Conservation (phyloP, 2,888 invertebrate species). For the Plebejus melissa region DNA sequence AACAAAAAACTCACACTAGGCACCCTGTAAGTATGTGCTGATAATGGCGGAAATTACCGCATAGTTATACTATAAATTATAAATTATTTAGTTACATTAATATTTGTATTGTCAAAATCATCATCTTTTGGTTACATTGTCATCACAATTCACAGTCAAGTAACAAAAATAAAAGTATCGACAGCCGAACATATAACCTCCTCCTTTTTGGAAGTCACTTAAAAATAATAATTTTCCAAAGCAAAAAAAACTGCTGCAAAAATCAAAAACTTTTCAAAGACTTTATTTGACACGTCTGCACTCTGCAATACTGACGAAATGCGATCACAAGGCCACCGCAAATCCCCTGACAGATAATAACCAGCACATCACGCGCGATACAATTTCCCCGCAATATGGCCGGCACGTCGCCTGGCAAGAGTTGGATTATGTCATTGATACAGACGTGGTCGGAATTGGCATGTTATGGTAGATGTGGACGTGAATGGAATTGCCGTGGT, state of each 20-base stretch:
- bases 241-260: background rate
- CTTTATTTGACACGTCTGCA: background rate
- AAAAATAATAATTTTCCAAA: too few species aligned
- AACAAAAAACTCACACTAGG: too few species aligned
- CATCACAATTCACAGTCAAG: too few species aligned
- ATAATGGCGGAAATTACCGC: too few species aligned
- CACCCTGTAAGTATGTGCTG: too few species aligned
- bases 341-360: background rate
- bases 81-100: too few species aligned
- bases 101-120: too few species aligned
- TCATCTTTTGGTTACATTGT: too few species aligned
- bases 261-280: background rate
- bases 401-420: conserved; percentile 11
- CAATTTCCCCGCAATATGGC: conserved; percentile 20
- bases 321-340: conserved; percentile 21
- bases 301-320: conserved; percentile 14
- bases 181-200: too few species aligned
- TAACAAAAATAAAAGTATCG: too few species aligned
- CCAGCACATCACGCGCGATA: conserved; percentile 18
- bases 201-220: too few species aligned
- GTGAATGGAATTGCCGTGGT: background rate
- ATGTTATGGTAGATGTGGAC: background rate
- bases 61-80: too few species aligned
- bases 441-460: conserved; percentile 15
- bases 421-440: conserved; percentile 24